phyloP scores from a whole-genome alignment of 2,797 vertebrate genomes.

The Acipenser transmontanus region DNA sequence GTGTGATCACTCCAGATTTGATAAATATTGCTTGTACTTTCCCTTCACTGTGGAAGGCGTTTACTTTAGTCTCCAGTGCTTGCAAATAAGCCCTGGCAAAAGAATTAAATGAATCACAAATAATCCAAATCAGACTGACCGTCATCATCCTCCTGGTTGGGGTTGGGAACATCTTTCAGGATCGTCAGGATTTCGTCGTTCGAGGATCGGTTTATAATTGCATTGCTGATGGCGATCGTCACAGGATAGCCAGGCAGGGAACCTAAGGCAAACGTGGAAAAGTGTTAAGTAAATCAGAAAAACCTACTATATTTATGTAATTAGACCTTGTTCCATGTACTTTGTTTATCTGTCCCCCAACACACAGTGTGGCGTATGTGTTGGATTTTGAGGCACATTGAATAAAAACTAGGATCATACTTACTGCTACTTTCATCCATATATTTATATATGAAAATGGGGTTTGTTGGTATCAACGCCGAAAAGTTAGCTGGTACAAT shows the following conservation, averaged over 20 bases:
- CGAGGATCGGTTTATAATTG: slow-evolving; percentile 89
- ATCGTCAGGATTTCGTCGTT: slow-evolving; percentile 87
- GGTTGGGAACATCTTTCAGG: slow-evolving; percentile 92
- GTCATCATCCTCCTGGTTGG: slow-evolving; percentile 93
- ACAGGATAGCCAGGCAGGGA: slow-evolving; percentile 81
- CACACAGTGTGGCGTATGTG: too few relatives aligned
- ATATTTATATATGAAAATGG: slow-evolving; percentile 82
- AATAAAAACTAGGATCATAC: slow-evolving; percentile 32
- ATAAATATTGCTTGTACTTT: too few relatives aligned
- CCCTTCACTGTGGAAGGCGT: too few relatives aligned
- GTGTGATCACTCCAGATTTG: too few relatives aligned
- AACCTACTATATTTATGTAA: too few relatives aligned
- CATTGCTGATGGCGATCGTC: slow-evolving; percentile 72
- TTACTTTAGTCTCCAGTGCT: too few relatives aligned
- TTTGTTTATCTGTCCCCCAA: too few relatives aligned
- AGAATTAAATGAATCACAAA: neutral
- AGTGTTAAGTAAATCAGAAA: neutral
- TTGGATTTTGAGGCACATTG: neutral
- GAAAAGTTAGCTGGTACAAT: slow-evolving; percentile 88
- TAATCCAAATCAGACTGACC: slow-evolving; percentile 49
- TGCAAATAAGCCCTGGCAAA: neutral
- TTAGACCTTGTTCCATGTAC: too few relatives aligned
- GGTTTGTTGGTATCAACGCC: slow-evolving; percentile 80
- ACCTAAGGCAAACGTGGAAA: slow-evolving; percentile 47
- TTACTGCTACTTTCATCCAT: slow-evolving; percentile 79